These are phyloP conservation scores for Sorex fumeus DNA, from an alignment of 2,113 vertebrate genomes.

Conservation along the genomic window DNA sequence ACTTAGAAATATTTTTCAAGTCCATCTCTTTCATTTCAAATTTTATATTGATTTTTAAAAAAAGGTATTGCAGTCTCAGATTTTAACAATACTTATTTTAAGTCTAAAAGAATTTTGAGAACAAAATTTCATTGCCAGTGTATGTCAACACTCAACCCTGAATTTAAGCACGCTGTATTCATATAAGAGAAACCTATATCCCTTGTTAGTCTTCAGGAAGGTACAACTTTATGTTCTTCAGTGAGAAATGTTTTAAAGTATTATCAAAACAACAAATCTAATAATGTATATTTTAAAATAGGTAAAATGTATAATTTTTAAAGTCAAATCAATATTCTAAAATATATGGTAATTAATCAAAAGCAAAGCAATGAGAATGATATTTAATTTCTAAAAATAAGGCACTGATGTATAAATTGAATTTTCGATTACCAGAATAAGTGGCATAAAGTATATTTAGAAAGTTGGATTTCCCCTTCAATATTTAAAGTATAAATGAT, in stretches of 20 bases:
- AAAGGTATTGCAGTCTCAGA: not conserved
- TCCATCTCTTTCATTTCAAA: conserved; percentile 4
- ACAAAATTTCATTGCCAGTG: not conserved
- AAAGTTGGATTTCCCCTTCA: not conserved
- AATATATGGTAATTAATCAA: not conserved
- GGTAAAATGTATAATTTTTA: not conserved
- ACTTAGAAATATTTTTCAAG: not conserved
- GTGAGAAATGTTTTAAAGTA: not conserved
- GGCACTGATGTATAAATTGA: not conserved
- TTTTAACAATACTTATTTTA: not conserved
- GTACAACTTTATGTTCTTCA: not conserved
- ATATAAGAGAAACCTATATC: not conserved
- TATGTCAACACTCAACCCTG: not conserved
- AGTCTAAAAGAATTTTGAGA: not conserved
- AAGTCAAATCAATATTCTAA: not conserved
- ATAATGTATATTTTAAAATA: not conserved
- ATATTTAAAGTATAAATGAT: not conserved
- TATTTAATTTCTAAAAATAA: not conserved
- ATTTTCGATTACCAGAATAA: conserved; percentile 5
- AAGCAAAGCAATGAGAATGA: not conserved
- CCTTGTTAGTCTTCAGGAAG: not conserved
- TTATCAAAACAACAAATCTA: not conserved
- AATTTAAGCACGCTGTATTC: not conserved
- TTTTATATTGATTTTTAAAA: not conserved
- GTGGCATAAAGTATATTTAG: not conserved